Conservation (phyloP, 2,888 invertebrate species). For the Pheosia tremula region DNA sequence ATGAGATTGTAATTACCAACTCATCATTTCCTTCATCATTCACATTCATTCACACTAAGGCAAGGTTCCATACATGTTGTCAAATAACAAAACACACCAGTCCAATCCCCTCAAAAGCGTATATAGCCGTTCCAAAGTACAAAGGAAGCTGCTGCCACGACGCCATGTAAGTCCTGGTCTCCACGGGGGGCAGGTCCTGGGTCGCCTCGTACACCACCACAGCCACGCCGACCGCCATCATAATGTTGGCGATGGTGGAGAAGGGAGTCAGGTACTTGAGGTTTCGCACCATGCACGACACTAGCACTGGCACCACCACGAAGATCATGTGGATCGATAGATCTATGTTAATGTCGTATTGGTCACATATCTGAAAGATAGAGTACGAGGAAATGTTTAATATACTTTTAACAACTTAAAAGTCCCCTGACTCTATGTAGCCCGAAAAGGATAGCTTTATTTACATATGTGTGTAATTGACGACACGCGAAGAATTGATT, state of each 20-base stretch:
- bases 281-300: constrained; percentile 91
- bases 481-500: too few relatives aligned
- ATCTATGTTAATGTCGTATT: constrained; percentile 85
- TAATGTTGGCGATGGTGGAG: constrained; percentile 95
- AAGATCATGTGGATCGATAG: constrained; percentile 90
- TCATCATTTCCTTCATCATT: too few relatives aligned
- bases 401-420: not conserved
- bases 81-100: constrained; percentile 84
- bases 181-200: constrained; percentile 87
- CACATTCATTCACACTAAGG: too few relatives aligned
- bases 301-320: constrained; percentile 88
- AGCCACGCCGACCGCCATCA: constrained; percentile 89
- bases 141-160: constrained; percentile 89
- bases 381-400: not conserved
- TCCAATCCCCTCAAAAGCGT: constrained; percentile 98
- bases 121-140: constrained; percentile 98
- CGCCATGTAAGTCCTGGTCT: constrained; percentile 85
- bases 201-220: constrained; percentile 91
- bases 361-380: constrained; percentile 86
- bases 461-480: too few relatives aligned
- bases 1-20: too few relatives aligned
- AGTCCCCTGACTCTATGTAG: too few relatives aligned
- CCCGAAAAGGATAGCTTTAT: too few relatives aligned
- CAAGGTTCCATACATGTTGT: too few relatives aligned
- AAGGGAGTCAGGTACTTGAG: constrained; percentile 95